These are phyloP conservation scores for Chaenocephalus aceratus DNA, from an alignment of 2,113 vertebrate genomes.

Conservation along the genomic window DNA sequence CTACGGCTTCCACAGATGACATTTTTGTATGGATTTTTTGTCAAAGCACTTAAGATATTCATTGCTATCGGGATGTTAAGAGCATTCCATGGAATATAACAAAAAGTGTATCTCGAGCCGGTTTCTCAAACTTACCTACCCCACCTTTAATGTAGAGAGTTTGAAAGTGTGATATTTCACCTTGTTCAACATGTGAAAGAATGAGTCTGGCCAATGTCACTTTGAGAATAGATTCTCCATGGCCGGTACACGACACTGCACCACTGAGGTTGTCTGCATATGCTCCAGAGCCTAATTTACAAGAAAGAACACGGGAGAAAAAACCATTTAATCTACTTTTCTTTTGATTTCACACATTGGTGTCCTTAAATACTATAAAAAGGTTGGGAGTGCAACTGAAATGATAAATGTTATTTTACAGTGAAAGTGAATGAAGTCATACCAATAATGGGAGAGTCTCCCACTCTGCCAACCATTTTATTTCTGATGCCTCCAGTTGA, in stretches of 20 bases:
- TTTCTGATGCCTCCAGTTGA: slow-evolving; percentile 83
- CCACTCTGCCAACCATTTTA: slow-evolving; percentile 89
- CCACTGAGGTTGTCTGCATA: slow-evolving; percentile 77
- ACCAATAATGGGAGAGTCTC: slow-evolving; percentile 88
- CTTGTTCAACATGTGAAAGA: slow-evolving; percentile 82
- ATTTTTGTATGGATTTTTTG: too few relatives aligned
- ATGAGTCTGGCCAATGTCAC: slow-evolving; percentile 78
- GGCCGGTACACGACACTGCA: slow-evolving; percentile 79
- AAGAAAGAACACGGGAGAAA: slow-evolving; percentile 11
- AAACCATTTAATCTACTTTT: not conserved
- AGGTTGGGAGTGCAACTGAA: not conserved
- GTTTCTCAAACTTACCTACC: too few relatives aligned
- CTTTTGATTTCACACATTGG: too few relatives aligned
- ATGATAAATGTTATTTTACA: not conserved
- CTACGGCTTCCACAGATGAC: too few relatives aligned
- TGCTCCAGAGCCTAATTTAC: slow-evolving; percentile 73
- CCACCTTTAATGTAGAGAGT: not conserved
- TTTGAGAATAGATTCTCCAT: slow-evolving; percentile 84
- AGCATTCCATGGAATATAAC: too few relatives aligned
- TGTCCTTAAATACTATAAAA: not conserved
- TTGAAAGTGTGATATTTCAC: slow-evolving; percentile 56
- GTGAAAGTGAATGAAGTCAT: slow-evolving; percentile 16
- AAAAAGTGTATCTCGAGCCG: too few relatives aligned
- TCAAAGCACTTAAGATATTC: too few relatives aligned
- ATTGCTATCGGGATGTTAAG: too few relatives aligned